phyloP scores from a whole-genome alignment of 2,113 vertebrate species.

The Salvelinus alpinus region DNA sequence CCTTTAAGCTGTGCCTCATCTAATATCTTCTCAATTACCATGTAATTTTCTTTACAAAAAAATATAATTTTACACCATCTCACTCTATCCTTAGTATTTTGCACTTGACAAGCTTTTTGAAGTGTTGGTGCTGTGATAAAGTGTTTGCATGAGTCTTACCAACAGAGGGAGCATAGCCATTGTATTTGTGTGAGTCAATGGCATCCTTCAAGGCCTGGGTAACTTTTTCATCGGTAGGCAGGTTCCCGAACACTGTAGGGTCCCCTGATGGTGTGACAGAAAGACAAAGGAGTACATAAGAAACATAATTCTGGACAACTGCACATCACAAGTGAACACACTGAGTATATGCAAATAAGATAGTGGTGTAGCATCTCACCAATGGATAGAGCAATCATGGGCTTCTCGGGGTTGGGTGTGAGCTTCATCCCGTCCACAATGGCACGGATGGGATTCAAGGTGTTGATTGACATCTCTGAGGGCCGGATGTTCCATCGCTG shows the following conservation, averaged over 20 bases:
- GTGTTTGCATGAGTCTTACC: conserved; percentile 72
- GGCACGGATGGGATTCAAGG: conserved; percentile 92
- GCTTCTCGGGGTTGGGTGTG: conserved; percentile 86
- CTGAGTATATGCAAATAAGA: background rate
- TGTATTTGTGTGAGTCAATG: conserved; percentile 85
- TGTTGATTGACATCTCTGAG: conserved; percentile 91
- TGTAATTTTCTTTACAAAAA: background rate
- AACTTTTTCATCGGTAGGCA: conserved; percentile 85
- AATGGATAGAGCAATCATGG: conserved; percentile 90
- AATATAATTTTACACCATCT: too few relatives aligned
- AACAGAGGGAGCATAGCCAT: conserved; percentile 90
- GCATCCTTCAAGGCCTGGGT: conserved; percentile 88
- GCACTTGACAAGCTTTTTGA: background rate
- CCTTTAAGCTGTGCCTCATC: background rate
- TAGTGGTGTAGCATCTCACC: conserved; percentile 74
- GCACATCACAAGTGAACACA: background rate
- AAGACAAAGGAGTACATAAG: background rate
- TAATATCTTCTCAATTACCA: background rate
- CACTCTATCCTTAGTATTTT: background rate
- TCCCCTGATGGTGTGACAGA: conserved; percentile 79
- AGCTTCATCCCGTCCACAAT: conserved; percentile 94
- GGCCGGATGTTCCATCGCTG: conserved; percentile 86
- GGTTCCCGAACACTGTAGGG: conserved; percentile 94
- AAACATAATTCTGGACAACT: background rate
- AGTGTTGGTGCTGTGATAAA: background rate